Base-by-base conservation (phyloP, 2,113 vertebrate species). In the Seriola aureovittata region DNA sequence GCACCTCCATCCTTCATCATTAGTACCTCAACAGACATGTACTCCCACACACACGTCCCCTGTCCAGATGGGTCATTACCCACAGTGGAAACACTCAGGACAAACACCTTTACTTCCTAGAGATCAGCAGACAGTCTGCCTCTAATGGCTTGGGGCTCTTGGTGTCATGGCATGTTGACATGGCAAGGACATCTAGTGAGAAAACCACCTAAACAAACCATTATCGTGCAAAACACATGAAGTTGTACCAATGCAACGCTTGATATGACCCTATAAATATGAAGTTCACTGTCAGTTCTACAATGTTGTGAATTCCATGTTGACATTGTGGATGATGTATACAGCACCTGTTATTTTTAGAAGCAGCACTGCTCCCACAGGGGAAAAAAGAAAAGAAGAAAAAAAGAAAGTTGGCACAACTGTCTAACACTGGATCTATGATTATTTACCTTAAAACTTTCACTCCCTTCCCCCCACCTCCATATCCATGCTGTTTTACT, bases 41-140 rank as follows among this genome's bases (percentile, higher is more conserved):
- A 58, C 68, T 36, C 71, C 46, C 77, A 65, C 78, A 81, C 80
- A 87, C 76, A 80, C 75, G 67, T 14, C 63, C 44, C 70, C 69
- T 80, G 82, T 80, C 78, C 90, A 91, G 84, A 92, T 91, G 90
- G 91, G 83, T 93, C 80, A 88, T 92, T 92, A 92, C 80, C 75
- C 78, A 83, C 83, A 70, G 75, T 44, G 79, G 86, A 66, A 82
- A 91, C 81, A 80, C 84, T 80, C 75, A 71, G 85, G 87, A 90
- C 90, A 87, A 89, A 90, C 90, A 88, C 88, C 86, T 90, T 88
- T 77, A 81, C 84, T 78, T 90, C 77, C 69, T 65, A 46, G 74
- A 85, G 76, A 85, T 88, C 79, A 75, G 81, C 83, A 85, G 82
- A 84, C 74, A 68, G 76, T 84, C 75, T 87, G 71, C 29, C 57